These are phyloP conservation scores for Heteropelma amictum DNA, from an alignment of 2,888 invertebrate genomes.

Conservation along the genomic window DNA sequence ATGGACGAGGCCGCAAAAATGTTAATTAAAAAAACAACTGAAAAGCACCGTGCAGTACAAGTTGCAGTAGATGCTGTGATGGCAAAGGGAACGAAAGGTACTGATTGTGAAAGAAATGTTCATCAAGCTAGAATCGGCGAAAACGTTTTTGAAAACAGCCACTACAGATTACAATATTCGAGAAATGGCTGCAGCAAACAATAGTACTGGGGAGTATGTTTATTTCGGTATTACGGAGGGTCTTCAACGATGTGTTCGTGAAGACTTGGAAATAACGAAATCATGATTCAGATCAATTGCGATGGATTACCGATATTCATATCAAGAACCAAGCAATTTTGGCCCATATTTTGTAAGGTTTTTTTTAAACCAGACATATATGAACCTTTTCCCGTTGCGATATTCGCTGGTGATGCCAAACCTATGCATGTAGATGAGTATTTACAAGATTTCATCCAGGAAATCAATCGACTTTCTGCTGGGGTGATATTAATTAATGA, in stretches of 20 bases:
- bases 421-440: conserved; percentile 21
- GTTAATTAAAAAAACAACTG: too few relatives aligned
- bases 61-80: too few relatives aligned
- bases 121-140: conserved; percentile 32
- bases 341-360: conserved; percentile 55
- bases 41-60: too few relatives aligned
- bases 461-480: conserved; percentile 10
- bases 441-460: conserved; percentile 21
- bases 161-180: conserved; percentile 4
- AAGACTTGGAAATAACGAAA: background rate
- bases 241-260: conserved; percentile 34
- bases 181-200: conserved; percentile 23
- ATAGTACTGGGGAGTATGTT: conserved; percentile 42
- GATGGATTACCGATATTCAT: conserved; percentile 48
- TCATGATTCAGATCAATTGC: conserved; percentile 47
- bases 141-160: conserved; percentile 22
- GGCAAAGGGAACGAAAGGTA: too few relatives aligned
- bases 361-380: conserved; percentile 45
- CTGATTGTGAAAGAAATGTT: too few relatives aligned
- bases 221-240: conserved; percentile 53
- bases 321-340: conserved; percentile 46
- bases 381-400: conserved; percentile 43
- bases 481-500: conserved; percentile 5
- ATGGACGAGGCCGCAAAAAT: too few relatives aligned
- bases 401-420: conserved; percentile 36